Evolutionary conservation across 53 echinoderm and acorn worm species (phyloP), one percentile per base, ranked within the genome.

Genomic region (Holothuria leucospilota): DNA sequence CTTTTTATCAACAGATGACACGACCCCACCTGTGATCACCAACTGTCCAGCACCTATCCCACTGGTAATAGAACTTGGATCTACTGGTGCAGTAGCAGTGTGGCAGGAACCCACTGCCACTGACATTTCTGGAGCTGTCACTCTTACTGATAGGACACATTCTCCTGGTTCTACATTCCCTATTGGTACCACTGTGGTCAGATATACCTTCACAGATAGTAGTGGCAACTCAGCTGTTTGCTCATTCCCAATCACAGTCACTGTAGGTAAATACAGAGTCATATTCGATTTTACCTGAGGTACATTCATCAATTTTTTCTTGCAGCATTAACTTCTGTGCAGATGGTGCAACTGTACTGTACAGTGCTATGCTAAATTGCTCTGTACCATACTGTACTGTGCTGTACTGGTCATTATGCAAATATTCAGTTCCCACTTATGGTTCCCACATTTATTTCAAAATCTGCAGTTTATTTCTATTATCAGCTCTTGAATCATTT

Each of bases 71-170:
- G 86, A 85, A 20, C 34, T 85, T 13, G 87, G 87, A 27, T 27
- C 78, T 9, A 29, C 82, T 2, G 70, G 85, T 0, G 72, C 79
- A 25, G 77, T 34, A 25, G 85, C 87, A n/a, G 28, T 51, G 77
- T 93, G 85, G 84, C 67, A 46, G 0, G 90, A 87, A 42, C 93
- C 93, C 2, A 70, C 80, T 0, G 93, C 86, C 6, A 71, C 68
- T 7, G 93, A 93, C 69, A 75, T 81, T 78, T 93, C 93, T 15
- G 93, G 90, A 49, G 27, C 40, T 9, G 78, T 84, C 13, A 39
- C 59, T 24, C 63, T 78, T 13, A 65, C 77, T 27, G 79, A 84
- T n/a, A 60, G 34, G 42, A 68, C 87, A 15, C 69, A 58, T 28
- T 40, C 65, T 11, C 82, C 88, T 41, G 88, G 88, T 10, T 60